Percentiles rank a stretch among this genome's conserved stretches.
Evolutionary conservation across 2,797 vertebrate genomes (phyloP).

Genomic region (Dermochelys coriacea): DNA sequence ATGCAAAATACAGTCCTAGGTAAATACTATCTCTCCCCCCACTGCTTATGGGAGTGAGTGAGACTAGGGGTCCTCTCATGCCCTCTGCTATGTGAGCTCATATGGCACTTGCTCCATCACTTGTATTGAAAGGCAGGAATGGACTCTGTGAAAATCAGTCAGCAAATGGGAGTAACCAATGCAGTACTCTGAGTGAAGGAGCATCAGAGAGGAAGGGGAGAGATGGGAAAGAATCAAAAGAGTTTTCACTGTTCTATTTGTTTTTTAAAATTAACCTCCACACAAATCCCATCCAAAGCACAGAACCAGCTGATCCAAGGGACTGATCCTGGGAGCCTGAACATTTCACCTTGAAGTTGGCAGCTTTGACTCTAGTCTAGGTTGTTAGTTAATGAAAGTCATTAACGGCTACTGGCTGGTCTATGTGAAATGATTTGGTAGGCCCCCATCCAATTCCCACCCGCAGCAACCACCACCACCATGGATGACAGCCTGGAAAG

Average conservation of each 20-base stretch:
- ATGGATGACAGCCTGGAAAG: neutral
- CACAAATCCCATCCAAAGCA: neutral
- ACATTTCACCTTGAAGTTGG: neutral
- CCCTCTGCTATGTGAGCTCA: slow-evolving; percentile 28
- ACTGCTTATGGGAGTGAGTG: neutral
- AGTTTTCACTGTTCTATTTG: neutral
- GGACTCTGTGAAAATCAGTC: neutral
- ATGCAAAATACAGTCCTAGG: neutral
- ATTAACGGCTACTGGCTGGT: neutral
- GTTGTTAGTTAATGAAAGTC: neutral
- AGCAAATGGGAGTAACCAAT: neutral
- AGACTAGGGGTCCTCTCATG: slow-evolving; percentile 14
- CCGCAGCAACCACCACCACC: neutral
- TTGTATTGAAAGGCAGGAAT: neutral
- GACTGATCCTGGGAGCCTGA: neutral
- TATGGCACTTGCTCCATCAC: neutral
- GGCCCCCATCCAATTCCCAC: neutral
- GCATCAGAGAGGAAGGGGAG: neutral
- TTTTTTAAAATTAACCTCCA: neutral
- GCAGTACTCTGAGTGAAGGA: neutral
- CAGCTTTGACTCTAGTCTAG: neutral
- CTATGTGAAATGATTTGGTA: neutral
- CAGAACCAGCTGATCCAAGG: neutral
- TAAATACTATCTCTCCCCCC: neutral
- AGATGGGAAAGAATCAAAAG: neutral